A percentile compares a stretch with the other conserved stretches of the same genome.
Evolutionary conservation across 2,797 vertebrate genomes (phyloP).

Genomic region (Fratercula arctica): DNA sequence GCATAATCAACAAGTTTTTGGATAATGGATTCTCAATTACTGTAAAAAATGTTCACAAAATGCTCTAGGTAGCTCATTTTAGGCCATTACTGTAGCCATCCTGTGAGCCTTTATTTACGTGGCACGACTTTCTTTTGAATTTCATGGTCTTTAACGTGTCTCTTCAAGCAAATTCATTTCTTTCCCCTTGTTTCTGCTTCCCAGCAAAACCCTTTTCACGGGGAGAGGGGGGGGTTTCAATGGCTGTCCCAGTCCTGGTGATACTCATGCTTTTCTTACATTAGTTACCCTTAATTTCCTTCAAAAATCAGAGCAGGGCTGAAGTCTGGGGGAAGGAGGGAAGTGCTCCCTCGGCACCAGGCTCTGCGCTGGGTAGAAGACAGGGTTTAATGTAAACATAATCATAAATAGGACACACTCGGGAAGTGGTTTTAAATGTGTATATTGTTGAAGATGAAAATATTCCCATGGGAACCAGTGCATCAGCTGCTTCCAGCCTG

Average conservation of each 20-base stretch:
- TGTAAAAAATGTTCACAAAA: background rate
- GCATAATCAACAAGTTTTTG: background rate
- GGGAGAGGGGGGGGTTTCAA: background rate
- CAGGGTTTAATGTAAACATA: background rate
- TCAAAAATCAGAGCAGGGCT: background rate
- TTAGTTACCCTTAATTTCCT: background rate
- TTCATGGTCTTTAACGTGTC: background rate
- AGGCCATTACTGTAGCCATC: background rate
- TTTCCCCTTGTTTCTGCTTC: background rate
- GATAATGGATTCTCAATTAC: background rate
- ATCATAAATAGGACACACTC: background rate
- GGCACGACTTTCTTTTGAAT: background rate
- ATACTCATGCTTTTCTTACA: background rate
- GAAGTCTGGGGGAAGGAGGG: background rate
- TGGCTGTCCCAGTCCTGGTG: background rate
- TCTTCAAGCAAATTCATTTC: background rate
- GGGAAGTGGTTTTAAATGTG: background rate
- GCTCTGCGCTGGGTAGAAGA: background rate
- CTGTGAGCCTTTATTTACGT: background rate
- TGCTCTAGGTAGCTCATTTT: background rate
- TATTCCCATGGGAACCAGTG: slow-evolving; percentile 27
- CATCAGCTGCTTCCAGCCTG: slow-evolving; percentile 40
- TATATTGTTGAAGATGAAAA: background rate
- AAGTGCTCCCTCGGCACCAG: background rate
- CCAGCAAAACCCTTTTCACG: background rate